A percentile compares a stretch with the other conserved stretches of the same genome.
These are phyloP conservation scores for Myiopsitta monachus DNA, from an alignment of 2,113 vertebrate genomes.

Conservation along the genomic window DNA sequence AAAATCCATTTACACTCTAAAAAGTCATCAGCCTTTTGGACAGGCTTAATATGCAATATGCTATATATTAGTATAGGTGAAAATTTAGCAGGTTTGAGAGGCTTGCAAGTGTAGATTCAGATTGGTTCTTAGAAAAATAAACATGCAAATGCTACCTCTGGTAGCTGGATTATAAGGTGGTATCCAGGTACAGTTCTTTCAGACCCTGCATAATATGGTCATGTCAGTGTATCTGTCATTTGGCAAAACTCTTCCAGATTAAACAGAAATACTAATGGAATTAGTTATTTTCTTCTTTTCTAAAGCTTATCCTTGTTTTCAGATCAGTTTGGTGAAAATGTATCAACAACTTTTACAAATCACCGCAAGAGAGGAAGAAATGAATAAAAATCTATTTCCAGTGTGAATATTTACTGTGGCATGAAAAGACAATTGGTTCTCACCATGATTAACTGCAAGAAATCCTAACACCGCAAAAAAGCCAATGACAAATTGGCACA, in stretches of 20 bases:
- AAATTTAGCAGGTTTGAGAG: neutral
- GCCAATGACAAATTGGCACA: slow-evolving; percentile 24
- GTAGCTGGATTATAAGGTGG: neutral
- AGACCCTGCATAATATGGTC: neutral
- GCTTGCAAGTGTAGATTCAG: neutral
- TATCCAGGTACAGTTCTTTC: neutral
- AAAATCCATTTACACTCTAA: neutral
- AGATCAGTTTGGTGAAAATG: neutral
- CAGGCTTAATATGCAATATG: neutral
- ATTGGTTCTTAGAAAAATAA: neutral
- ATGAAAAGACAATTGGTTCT: slow-evolving; percentile 25
- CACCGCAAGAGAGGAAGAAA: neutral
- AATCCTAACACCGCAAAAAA: slow-evolving; percentile 21
- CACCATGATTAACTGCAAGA: neutral
- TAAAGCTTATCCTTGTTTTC: neutral
- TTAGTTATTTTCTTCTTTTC: neutral
- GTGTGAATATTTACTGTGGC: neutral
- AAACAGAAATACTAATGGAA: neutral
- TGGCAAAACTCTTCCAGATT: neutral
- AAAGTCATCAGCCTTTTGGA: neutral
- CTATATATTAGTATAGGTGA: neutral
- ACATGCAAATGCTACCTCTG: neutral
- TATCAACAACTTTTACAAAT: neutral
- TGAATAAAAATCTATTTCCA: slow-evolving; percentile 4
- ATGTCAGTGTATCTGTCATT: neutral